Evolutionary conservation across 1,140 invertebrate species (phyloP).

Genomic region (Orchesella cincta): DNA sequence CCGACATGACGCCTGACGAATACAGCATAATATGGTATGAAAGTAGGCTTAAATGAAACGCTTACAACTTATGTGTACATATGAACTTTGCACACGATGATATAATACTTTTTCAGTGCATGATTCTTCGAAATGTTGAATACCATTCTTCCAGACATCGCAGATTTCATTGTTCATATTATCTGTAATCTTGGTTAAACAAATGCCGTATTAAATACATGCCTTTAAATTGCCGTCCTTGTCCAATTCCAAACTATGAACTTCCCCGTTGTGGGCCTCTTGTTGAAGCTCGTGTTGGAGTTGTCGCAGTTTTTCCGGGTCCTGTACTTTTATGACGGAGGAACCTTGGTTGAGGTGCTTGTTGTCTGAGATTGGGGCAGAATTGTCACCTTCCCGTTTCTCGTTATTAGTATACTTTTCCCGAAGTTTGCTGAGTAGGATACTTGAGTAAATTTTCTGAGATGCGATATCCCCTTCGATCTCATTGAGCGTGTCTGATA

Average conservation of each 20-base stretch:
- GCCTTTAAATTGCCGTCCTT: not conserved
- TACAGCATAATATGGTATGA: no score
- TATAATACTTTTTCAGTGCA: no score
- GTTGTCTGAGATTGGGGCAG: not conserved
- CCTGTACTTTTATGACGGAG: not conserved
- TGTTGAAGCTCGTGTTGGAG: slow-evolving; percentile 36
- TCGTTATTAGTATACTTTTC: slow-evolving; percentile 30
- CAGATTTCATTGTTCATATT: not conserved
- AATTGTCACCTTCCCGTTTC: not conserved
- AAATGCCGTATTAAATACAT: not conserved
- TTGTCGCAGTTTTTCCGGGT: slow-evolving; percentile 23
- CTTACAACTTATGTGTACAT: no score
- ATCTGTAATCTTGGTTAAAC: not conserved
- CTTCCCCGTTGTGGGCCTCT: slow-evolving; percentile 42
- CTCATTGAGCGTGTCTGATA: slow-evolving; percentile 31
- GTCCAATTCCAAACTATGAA: slow-evolving; percentile 34
- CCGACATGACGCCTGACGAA: no score
- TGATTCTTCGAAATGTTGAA: no score
- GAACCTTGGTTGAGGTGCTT: no score
- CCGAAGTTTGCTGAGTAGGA: slow-evolving; percentile 36
- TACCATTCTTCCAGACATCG: no score
- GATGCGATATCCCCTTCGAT: slow-evolving; percentile 44
- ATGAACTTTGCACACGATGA: no score
- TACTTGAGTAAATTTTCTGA: slow-evolving; percentile 39
- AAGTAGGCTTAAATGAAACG: no score